phyloP scores from a whole-genome alignment of 2,113 vertebrate genomes.

The Acanthochromis polyacanthus region DNA sequence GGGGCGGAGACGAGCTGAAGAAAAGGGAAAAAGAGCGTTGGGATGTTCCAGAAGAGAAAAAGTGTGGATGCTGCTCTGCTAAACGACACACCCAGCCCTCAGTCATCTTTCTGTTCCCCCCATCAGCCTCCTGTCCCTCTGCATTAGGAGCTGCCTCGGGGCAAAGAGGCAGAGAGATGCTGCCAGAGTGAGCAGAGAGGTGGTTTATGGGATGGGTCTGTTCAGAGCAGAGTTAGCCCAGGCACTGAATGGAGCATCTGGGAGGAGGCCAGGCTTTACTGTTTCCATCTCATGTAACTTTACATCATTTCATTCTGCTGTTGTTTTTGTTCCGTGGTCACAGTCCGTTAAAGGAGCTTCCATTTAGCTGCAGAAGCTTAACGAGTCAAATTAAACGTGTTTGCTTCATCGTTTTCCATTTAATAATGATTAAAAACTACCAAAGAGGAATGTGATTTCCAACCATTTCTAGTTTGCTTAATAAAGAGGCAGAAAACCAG shows the following conservation, averaged over 20 bases:
- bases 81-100: conserved; percentile 63
- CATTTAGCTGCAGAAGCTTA: too few relatives aligned
- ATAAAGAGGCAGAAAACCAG: too few relatives aligned
- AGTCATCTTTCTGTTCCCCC: conserved; percentile 36
- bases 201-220: conserved; percentile 54
- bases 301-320: too few relatives aligned
- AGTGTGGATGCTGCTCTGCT: conserved; percentile 56
- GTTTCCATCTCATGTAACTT: neutral
- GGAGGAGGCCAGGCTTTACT: too few relatives aligned
- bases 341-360: too few relatives aligned
- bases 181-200: conserved; percentile 59
- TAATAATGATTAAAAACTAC: too few relatives aligned
- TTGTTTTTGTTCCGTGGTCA: too few relatives aligned
- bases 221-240: conserved; percentile 70
- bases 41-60: conserved; percentile 10
- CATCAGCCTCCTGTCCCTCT: conserved; percentile 75
- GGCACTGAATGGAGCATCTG: conserved; percentile 18
- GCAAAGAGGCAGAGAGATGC: conserved; percentile 68
- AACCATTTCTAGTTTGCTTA: too few relatives aligned
- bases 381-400: too few relatives aligned
- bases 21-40: neutral
- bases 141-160: conserved; percentile 79
- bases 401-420: too few relatives aligned
- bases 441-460: too few relatives aligned
- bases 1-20: neutral